These are phyloP conservation scores for Phorcus lineatus DNA, from an alignment of 2,888 invertebrate species.

Conservation along the genomic window DNA sequence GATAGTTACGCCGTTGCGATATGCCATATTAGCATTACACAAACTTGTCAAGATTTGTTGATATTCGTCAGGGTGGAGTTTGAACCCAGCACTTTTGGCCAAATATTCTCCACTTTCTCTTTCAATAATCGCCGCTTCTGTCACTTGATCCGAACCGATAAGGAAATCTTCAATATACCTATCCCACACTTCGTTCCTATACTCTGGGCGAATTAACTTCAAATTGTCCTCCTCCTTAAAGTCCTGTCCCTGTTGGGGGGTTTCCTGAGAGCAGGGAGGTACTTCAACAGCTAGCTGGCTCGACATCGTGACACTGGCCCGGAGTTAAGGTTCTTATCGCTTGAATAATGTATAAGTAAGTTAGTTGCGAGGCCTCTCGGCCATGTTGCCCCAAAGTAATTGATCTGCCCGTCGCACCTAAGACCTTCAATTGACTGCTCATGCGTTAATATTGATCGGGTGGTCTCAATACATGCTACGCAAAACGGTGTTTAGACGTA, in stretches of 20 bases:
- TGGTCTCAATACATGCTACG: too few relatives aligned
- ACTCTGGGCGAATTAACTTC: slow-evolving; percentile 48
- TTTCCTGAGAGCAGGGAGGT: not conserved
- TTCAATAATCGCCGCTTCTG: slow-evolving; percentile 56
- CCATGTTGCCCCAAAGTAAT: too few relatives aligned
- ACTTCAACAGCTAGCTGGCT: not conserved
- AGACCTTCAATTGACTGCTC: too few relatives aligned
- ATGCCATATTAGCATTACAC: slow-evolving; percentile 43
- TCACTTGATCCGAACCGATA: slow-evolving; percentile 50
- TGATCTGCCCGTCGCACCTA: too few relatives aligned
- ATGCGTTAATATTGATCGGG: too few relatives aligned
- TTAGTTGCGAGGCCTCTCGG: too few relatives aligned
- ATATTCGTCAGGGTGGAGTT: slow-evolving; percentile 49
- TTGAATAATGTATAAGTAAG: not conserved
- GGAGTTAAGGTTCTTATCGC: not conserved
- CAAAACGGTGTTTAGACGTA: too few relatives aligned
- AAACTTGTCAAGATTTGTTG: slow-evolving; percentile 45
- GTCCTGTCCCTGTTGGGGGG: not conserved
- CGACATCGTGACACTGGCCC: not conserved
- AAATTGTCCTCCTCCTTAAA: not conserved
- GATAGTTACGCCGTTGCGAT: slow-evolving; percentile 53
- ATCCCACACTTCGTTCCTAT: slow-evolving; percentile 59
- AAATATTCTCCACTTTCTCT: slow-evolving; percentile 42
- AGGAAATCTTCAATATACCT: slow-evolving; percentile 58
- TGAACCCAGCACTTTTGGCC: slow-evolving; percentile 48